phyloP scores from a whole-genome alignment of 1,140 invertebrate species.

The Eriocheir sinensis region DNA sequence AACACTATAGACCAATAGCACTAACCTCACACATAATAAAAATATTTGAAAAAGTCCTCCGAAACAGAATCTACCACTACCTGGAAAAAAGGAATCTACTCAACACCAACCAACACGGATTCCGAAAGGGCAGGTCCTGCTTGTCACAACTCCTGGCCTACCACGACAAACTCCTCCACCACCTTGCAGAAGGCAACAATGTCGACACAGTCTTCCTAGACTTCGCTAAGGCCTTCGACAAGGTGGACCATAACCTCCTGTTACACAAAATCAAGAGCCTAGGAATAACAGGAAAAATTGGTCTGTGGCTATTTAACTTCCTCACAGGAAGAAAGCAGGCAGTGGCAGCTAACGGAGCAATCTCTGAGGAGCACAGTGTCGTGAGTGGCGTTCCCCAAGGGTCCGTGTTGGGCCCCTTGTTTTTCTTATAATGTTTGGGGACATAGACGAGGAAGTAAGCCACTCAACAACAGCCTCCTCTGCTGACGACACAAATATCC shows the following conservation, averaged over 20 bases:
- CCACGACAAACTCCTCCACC: conserved; percentile 39
- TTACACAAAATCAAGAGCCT: not conserved
- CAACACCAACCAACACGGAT: conserved; percentile 37
- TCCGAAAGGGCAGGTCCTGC: conserved; percentile 43
- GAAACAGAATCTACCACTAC: not conserved
- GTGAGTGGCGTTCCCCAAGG: conserved; percentile 59
- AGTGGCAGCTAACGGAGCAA: conserved; percentile 1
- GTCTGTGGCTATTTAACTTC: not conserved
- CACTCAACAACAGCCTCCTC: conserved; percentile 23
- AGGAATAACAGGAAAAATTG: conserved; percentile 30
- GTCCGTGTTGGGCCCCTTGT: conserved; percentile 35
- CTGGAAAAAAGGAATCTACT: conserved; percentile 36
- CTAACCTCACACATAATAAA: too few species aligned
- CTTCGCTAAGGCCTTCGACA: conserved; percentile 36
- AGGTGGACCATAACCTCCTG: conserved; percentile 45
- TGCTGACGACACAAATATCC: conserved; percentile 37
- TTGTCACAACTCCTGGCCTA: conserved; percentile 12
- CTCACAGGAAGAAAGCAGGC: conserved; percentile 34
- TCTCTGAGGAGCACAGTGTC: not conserved
- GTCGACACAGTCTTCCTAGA: conserved; percentile 32
- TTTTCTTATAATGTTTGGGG: conserved; percentile 48
- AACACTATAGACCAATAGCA: conserved; percentile 3
- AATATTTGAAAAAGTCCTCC: conserved; percentile 30
- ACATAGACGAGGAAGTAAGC: not conserved
- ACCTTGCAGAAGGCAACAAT: conserved; percentile 41